Evolutionary conservation across 2,113 vertebrate species (phyloP).

Genomic region (Sclerurus mexicanus): DNA sequence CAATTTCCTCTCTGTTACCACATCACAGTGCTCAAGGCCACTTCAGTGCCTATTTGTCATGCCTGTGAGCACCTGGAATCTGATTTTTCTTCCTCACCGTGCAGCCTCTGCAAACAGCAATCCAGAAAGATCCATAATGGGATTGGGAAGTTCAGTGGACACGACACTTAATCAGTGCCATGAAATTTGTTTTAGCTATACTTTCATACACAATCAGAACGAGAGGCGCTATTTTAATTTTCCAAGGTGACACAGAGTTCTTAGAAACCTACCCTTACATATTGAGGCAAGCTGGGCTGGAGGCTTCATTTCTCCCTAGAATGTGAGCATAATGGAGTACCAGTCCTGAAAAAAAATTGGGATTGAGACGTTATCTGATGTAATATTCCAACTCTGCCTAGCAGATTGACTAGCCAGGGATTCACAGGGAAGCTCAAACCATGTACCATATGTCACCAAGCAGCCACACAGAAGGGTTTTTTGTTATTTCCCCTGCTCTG

Average conservation of each 20-base stretch:
- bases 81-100: not conserved
- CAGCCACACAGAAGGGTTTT: not conserved
- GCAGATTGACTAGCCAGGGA: not conserved
- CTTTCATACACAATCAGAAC: not conserved
- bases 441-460: not conserved
- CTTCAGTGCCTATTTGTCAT: constrained; percentile 44
- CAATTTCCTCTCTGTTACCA: constrained; percentile 27
- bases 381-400: not conserved
- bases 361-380: not conserved
- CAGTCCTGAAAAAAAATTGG: not conserved
- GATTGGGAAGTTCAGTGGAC: constrained; percentile 11
- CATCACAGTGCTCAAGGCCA: constrained; percentile 30
- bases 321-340: not conserved
- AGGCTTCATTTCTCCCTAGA: not conserved
- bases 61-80: constrained; percentile 28
- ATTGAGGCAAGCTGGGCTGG: not conserved
- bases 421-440: not conserved
- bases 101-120: not conserved
- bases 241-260: not conserved
- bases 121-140: not conserved
- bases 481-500: not conserved
- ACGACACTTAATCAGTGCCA: not conserved
- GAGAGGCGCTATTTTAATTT: not conserved
- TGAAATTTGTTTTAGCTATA: constrained; percentile 8
- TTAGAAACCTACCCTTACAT: not conserved